These are phyloP conservation scores for Ceryle rudis DNA, from an alignment of 2,797 vertebrate species.

Conservation along the genomic window DNA sequence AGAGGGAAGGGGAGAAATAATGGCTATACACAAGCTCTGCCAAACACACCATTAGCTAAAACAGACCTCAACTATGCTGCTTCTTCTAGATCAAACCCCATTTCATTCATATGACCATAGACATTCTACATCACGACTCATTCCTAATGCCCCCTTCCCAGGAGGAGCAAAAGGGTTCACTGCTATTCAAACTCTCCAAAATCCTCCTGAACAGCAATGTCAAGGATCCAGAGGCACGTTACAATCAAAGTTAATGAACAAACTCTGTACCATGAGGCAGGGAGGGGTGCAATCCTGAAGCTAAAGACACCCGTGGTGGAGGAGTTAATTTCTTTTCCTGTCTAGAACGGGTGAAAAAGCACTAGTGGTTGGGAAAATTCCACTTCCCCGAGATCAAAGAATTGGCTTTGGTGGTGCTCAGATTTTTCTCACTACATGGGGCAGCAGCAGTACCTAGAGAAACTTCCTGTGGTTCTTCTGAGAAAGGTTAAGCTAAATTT, in stretches of 20 bases:
- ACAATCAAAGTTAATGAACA: background rate
- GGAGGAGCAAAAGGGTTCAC: background rate
- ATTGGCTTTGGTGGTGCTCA: background rate
- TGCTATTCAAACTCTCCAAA: background rate
- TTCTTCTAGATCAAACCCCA: background rate
- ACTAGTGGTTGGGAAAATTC: background rate
- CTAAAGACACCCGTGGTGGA: background rate
- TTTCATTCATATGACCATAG: background rate
- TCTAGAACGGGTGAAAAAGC: background rate
- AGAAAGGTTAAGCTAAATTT: background rate
- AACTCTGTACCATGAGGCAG: background rate
- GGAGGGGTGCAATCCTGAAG: background rate
- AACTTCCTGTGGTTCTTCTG: background rate
- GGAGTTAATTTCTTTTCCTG: background rate
- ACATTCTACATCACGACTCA: background rate
- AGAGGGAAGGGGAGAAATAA: background rate
- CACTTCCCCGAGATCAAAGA: background rate
- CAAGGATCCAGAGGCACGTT: background rate
- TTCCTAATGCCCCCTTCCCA: background rate
- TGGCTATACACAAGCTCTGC: background rate
- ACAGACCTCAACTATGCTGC: background rate
- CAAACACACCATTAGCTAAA: background rate
- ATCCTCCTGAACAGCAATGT: background rate
- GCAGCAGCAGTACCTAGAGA: background rate
- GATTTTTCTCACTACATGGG: background rate